Evolutionary conservation across 2,888 invertebrate species (phyloP), one percentile per base, ranked within the genome.

Genomic region (Macaria liturata): DNA sequence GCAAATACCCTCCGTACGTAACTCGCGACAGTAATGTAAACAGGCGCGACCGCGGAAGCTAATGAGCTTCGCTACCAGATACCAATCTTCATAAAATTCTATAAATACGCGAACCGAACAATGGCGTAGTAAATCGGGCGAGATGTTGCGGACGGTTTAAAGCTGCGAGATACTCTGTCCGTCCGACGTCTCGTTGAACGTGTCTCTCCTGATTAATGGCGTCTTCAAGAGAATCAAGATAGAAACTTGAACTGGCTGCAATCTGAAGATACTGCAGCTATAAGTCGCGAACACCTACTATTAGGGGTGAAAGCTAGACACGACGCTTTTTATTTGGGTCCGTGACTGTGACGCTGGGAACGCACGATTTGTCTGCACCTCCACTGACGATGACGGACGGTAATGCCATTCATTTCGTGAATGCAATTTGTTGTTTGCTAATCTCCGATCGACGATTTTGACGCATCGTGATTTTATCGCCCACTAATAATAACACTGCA

Each of bases 291-390:
- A 79, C 71, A 81, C 74, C 80, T 74, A 81, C 82, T 85, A 86
- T 87, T 84, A 86, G 76, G 80, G 78, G 85, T 80, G 86, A 88
- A 87, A 88, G 86, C 77, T 73, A 75, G 71, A 71, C 65, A 69
- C 64, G 61, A 59, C 20, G 44, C 54, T 72, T 67, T 71, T 76
- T 76, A 73, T 74, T 74, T 75, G 63, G 75, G 71, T 81, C 80
- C 84, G 79, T 77, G 78, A 78, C 66, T 57, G 62, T 73, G 74
- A 71, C 72, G 71, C 71, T 68, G 67, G 67, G 54, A 72, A 71
- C 78, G 78, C 80, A 81, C 82, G 77, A 75, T 70, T 71, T 67
- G 68, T 67, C 64, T 64, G 54, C 46, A 51, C 54, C 61, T 64
- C 55, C 59, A 60, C 56, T 54, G 47, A 49, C 49, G 57, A 54